Base-by-base conservation (phyloP, 2,113 vertebrate genomes). In the Seriola dumerili region DNA sequence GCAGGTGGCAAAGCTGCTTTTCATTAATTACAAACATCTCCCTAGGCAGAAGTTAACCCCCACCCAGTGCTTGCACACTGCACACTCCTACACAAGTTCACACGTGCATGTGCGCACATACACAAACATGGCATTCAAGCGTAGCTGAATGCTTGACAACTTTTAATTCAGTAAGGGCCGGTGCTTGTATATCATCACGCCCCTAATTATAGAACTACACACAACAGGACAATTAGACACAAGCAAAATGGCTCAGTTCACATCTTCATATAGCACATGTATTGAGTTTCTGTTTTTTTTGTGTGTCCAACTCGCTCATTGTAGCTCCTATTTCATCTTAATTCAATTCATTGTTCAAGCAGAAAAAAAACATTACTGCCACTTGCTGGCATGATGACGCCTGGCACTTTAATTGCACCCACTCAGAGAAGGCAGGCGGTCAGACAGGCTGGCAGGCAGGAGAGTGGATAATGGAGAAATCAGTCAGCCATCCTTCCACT, bases 1-100 rank as follows among this genome's bases (percentile, higher is more conserved):
- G 89, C 93, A 91, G 92, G 94, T 90, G 90, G 89, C 78, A 91
- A 87, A 88, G 86, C 91, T 86, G 84, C 48, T 85, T 77, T 66
- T 85, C 81, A 79, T 92, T 92, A 91, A 92, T 92, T 91, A 88
- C 91, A 81, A 77, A 86, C 75, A 78, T 62, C 34, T 77, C 62
- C 75, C 55, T 2, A 34, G 70, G 70, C 72, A 89, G 70, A 81
- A 63, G n/a, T 34, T 48, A 83, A 72, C 55, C 40, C 57, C 44
- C 3, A 8, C 11, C 55, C 50, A 36, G 61, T 13, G 25, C 34
- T 63, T 59, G 54, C 44, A 72, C 52, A 80, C 59, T 21, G 40
- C 8, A 42, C 40, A 42, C 40, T 38, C 8, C 38, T 38, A 10
- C 54, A 57, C 44, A 46, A 10, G 19, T n/a, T n/a, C 32, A 48